Evolutionary conservation across 2,797 vertebrate genomes (phyloP).

Genomic region (Phataginus tetradactyla): DNA sequence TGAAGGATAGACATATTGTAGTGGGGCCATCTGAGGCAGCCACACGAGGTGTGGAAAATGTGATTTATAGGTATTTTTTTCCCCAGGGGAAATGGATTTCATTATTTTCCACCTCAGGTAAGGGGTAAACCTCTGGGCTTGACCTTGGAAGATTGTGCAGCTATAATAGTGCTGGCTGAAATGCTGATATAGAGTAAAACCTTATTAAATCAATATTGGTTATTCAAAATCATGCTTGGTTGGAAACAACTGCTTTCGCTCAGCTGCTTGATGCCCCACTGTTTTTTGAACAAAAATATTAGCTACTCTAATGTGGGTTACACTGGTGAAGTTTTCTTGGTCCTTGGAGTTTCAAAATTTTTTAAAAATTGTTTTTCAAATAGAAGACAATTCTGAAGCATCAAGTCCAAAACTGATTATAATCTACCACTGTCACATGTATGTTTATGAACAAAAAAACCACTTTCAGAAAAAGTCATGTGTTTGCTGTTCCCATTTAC

Average conservation of each 20-base stretch:
- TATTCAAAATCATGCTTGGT: slow-evolving; percentile 82
- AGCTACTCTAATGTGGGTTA: slow-evolving; percentile 63
- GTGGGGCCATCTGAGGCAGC: slow-evolving; percentile 58
- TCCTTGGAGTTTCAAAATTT: slow-evolving; percentile 62
- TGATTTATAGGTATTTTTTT: slow-evolving; percentile 74
- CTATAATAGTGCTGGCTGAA: slow-evolving; percentile 71
- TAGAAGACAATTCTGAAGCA: slow-evolving; percentile 68
- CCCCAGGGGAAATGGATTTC: slow-evolving; percentile 71
- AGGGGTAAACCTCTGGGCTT: slow-evolving; percentile 76
- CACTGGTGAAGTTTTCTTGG: slow-evolving; percentile 46
- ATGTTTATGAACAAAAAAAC: slow-evolving; percentile 68
- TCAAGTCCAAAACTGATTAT: slow-evolving; percentile 52
- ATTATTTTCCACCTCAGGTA: slow-evolving; percentile 79
- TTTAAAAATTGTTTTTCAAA: slow-evolving; percentile 71
- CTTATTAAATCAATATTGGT: slow-evolving; percentile 83
- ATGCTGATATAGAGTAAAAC: slow-evolving; percentile 78
- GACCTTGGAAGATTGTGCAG: slow-evolving; percentile 77
- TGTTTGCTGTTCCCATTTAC: slow-evolving; percentile 52
- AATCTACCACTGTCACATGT: slow-evolving; percentile 53
- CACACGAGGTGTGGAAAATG: slow-evolving; percentile 73
- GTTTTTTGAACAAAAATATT: slow-evolving; percentile 66
- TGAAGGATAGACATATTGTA: slow-evolving; percentile 69
- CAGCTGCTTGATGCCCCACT: slow-evolving; percentile 51
- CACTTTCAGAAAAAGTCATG: slow-evolving; percentile 45
- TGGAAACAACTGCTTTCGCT: slow-evolving; percentile 73